Evolutionary conservation across 2,888 invertebrate genomes (phyloP).

Genomic region (Schizotus pectinicornis): DNA sequence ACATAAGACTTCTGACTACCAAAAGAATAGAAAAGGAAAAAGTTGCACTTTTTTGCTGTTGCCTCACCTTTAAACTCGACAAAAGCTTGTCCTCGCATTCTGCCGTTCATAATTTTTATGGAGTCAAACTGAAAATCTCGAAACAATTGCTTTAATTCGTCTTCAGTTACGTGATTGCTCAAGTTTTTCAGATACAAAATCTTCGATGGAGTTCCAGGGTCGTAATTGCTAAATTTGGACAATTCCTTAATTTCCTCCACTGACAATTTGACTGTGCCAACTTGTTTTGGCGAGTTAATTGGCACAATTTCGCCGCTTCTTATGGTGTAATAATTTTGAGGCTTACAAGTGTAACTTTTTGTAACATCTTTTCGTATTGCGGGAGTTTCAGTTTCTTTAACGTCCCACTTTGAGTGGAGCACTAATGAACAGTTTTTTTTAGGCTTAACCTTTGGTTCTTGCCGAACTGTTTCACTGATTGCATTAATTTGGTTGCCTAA

Average conservation of each 20-base stretch:
- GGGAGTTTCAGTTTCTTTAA: conserved; percentile 47
- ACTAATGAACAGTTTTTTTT: conserved; percentile 20
- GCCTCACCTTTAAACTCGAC: conserved; percentile 61
- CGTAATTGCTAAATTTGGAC: conserved; percentile 63
- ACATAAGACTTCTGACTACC: too few species aligned
- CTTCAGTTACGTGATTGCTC: conserved; percentile 58
- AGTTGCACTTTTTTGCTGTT: conserved; percentile 5
- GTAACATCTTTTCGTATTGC: conserved; percentile 15
- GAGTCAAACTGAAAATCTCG: conserved; percentile 50
- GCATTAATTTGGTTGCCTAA: conserved; percentile 36
- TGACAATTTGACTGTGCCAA: conserved; percentile 59
- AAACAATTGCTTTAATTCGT: conserved; percentile 61
- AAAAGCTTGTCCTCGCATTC: conserved; percentile 68
- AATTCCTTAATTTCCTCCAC: conserved; percentile 63
- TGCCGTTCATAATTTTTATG: conserved; percentile 61
- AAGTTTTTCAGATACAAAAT: conserved; percentile 66
- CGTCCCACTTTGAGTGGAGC: conserved; percentile 56
- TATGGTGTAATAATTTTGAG: conserved; percentile 61
- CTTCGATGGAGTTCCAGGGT: conserved; percentile 62
- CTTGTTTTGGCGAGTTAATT: conserved; percentile 44
- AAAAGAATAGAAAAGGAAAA: too few species aligned
- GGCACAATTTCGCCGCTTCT: conserved; percentile 62
- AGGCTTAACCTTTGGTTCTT: not conserved
- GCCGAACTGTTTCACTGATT: not conserved
- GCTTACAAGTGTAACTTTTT: conserved; percentile 46